Base-by-base conservation (phyloP, 2,113 vertebrate species). In the Leucopsar rothschildi region DNA sequence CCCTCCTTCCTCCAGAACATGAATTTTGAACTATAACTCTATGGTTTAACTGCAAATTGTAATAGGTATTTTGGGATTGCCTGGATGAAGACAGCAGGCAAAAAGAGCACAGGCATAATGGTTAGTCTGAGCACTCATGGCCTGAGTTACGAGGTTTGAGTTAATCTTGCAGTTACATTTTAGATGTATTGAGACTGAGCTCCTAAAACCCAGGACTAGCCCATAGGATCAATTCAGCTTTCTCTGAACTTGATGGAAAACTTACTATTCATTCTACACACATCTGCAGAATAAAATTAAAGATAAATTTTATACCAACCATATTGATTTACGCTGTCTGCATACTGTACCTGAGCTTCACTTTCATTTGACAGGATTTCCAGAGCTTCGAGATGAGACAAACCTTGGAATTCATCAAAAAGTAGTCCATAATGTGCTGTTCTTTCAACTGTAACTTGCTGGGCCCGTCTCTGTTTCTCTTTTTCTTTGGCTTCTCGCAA, bases 351-450 rank as follows among this genome's bases (percentile, higher is more conserved):
- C 99, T 99, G 98, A 82, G 83, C 97, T 97, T 99, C 99, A 14
- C 99, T 99, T 97, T 99, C 99, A 91, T 99, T 99, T 95, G 99
- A 99, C 90, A 99, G 98, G 86, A 99, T 99, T 98, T 99, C 99
- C 97, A 99, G 98, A 84, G 99, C 99, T 97, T 99, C 99, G 17
- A 99, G 98, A 96, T 99, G 99, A 55, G 99, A 99, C 96, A 99
- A 95, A 69, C 99, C 99, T 94, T 99, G 99, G 95, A 99, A 99
- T 86, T 99, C 99, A 95, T 99, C 99, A 96, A 99, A 99, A 60
- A 99, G 99, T 93, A 99, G 97, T 60, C 99, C 98, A 11, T 99
- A 99, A 98, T 99, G 99, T 27, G 98, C 99, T 6, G 98, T 99
- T 92, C 98, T 98, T 72, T 98, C 98, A 15, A 96, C 98, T 10